phyloP scores from a whole-genome alignment of 64 coral and sea anemone genomes.

The Platygyra sinensis region DNA sequence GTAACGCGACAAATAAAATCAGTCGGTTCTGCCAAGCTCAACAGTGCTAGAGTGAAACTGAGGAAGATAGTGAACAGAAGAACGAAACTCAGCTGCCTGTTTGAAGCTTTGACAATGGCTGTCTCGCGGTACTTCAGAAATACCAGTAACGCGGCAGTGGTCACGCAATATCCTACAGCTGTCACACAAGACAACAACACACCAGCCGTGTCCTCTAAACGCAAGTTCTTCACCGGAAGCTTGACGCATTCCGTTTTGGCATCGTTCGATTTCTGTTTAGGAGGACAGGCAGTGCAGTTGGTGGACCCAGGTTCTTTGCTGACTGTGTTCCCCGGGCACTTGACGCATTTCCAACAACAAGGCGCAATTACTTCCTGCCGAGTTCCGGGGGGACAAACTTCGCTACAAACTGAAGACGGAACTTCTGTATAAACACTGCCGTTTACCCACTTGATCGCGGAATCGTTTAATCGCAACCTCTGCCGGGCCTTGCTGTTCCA shows the following conservation, averaged over 20 bases:
- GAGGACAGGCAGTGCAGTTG: slow-evolving; percentile 22
- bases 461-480: neutral
- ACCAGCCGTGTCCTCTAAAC: neutral
- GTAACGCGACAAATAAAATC: neutral
- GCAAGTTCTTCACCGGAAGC: slow-evolving; percentile 21
- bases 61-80: neutral
- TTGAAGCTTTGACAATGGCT: slow-evolving; percentile 21
- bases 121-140: slow-evolving; percentile 32
- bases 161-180: neutral
- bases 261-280: slow-evolving; percentile 9
- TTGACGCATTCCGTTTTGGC: slow-evolving; percentile 10
- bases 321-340: slow-evolving; percentile 34
- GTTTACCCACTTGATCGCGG: slow-evolving; percentile 24
- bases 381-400: slow-evolving; percentile 15
- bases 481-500: neutral
- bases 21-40: slow-evolving; percentile 5
- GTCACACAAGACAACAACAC: slow-evolving; percentile 9
- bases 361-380: neutral
- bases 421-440: neutral
- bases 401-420: slow-evolving; percentile 9
- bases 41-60: neutral
- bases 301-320: neutral
- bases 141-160: neutral
- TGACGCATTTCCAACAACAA: slow-evolving; percentile 52
- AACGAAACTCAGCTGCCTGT: slow-evolving; percentile 5